These are phyloP conservation scores for Silurus aristotelis DNA, from an alignment of 2,797 vertebrate genomes.

Conservation along the genomic window DNA sequence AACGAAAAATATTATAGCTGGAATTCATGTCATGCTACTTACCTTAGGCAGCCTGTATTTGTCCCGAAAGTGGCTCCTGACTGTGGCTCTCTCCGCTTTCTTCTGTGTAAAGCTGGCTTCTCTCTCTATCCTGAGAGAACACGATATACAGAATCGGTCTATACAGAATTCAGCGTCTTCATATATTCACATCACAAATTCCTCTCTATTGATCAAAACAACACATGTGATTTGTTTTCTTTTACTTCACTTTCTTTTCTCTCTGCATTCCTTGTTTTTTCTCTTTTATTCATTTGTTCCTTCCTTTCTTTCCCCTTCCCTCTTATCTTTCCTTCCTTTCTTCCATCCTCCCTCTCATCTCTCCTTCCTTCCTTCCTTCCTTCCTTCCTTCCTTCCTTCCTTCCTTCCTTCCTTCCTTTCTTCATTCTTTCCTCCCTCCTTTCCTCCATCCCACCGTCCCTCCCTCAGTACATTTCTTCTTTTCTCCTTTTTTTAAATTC, in stretches of 20 bases:
- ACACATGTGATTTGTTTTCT: no score
- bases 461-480: no score
- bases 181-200: not conserved
- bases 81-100: conserved; percentile 92
- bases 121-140: conserved; percentile 83
- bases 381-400: not conserved
- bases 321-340: not conserved
- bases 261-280: rapidly evolving
- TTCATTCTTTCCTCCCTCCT: not conserved
- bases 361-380: not conserved
- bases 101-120: conserved; percentile 89
- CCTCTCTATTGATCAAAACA: not conserved
- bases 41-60: conserved; percentile 97
- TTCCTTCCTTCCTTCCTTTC: not conserved
- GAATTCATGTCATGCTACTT: conserved; percentile 44
- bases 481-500: no score
- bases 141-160: not conserved
- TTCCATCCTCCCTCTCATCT: not conserved
- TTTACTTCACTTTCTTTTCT: not conserved
- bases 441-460: not conserved
- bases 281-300: not conserved
- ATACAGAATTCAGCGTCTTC: no score
- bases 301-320: not conserved
- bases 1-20: not conserved
- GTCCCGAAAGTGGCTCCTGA: conserved; percentile 91